Percentiles rank a stretch among this genome's conserved stretches.
These are phyloP conservation scores for Lamproptera curius DNA, from an alignment of 2,888 invertebrate species.

Conservation along the genomic window DNA sequence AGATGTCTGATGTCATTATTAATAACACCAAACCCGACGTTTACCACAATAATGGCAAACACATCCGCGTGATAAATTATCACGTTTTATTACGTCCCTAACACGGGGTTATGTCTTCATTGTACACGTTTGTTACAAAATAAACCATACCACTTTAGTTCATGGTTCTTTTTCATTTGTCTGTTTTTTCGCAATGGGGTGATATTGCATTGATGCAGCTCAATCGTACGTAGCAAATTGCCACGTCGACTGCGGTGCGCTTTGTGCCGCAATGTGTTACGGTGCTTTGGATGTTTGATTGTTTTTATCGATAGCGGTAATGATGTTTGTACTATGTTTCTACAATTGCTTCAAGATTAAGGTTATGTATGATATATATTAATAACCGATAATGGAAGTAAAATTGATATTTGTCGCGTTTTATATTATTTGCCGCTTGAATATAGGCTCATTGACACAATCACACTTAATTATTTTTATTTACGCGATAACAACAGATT, in stretches of 20 bases:
- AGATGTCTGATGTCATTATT: conserved; percentile 65
- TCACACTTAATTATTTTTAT: too few species aligned
- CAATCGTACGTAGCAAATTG: conserved; percentile 75
- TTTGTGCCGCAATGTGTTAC: conserved; percentile 32
- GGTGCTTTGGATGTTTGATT: too few species aligned
- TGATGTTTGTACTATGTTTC: too few species aligned
- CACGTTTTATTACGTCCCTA: conserved; percentile 69
- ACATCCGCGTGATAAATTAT: conserved; percentile 72
- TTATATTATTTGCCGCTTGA: too few species aligned
- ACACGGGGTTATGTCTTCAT: conserved; percentile 66
- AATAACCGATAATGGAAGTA: too few species aligned
- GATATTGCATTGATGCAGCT: conserved; percentile 66
- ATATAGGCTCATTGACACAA: too few species aligned
- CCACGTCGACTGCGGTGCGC: conserved; percentile 59
- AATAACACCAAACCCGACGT: conserved; percentile 68
- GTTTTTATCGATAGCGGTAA: too few species aligned
- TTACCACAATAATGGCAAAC: conserved; percentile 73
- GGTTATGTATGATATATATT: too few species aligned
- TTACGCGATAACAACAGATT: too few species aligned
- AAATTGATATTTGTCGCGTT: too few species aligned
- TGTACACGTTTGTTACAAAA: conserved; percentile 33
- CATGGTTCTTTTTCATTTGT: conserved; percentile 27
- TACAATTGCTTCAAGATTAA: too few species aligned
- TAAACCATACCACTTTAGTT: conserved; percentile 14
- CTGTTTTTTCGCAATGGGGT: conserved; percentile 44